Evolutionary conservation across 2,113 vertebrate genomes (phyloP).

Genomic region (Lepisosteus osseus): DNA sequence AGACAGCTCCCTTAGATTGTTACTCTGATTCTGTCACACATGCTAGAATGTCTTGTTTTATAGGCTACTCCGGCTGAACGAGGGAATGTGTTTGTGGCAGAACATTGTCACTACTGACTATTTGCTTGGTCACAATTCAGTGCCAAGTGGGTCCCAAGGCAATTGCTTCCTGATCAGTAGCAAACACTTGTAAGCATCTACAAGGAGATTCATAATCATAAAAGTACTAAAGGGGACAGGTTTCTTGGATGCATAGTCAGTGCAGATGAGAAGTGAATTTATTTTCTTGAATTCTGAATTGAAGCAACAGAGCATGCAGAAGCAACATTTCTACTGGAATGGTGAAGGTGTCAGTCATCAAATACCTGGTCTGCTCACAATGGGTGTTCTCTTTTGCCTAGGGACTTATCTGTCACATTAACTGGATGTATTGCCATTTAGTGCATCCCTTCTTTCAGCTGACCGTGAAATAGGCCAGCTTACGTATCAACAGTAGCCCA

Average conservation of each 20-base stretch:
- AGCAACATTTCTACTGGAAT: slow-evolving; percentile 63
- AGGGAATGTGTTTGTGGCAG: slow-evolving; percentile 58
- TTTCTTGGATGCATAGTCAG: slow-evolving; percentile 59
- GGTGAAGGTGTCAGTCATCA: slow-evolving; percentile 74
- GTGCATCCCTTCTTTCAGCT: slow-evolving; percentile 58
- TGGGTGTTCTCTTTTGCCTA: slow-evolving; percentile 62
- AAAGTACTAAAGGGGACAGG: slow-evolving; percentile 68
- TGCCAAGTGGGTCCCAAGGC: slow-evolving; percentile 64
- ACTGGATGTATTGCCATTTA: slow-evolving; percentile 75
- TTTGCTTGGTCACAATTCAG: slow-evolving; percentile 42
- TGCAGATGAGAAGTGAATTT: slow-evolving; percentile 66
- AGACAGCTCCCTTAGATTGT: slow-evolving; percentile 47
- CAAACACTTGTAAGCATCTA: slow-evolving; percentile 65
- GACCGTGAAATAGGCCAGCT: slow-evolving; percentile 78
- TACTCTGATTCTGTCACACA: slow-evolving; percentile 55
- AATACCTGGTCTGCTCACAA: slow-evolving; percentile 68
- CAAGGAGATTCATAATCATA: slow-evolving; percentile 69
- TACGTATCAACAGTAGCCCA: slow-evolving; percentile 68
- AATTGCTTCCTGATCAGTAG: slow-evolving; percentile 63
- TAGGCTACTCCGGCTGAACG: slow-evolving; percentile 47
- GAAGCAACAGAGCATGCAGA: slow-evolving; percentile 67
- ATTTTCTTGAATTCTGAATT: slow-evolving; percentile 65
- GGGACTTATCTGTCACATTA: slow-evolving; percentile 78
- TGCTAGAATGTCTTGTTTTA: slow-evolving; percentile 48
- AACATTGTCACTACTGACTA: slow-evolving; percentile 45